Evolutionary conservation across 1,140 invertebrate species (phyloP), one percentile per base, ranked within the genome.

Genomic region (Lethrus apterus): DNA sequence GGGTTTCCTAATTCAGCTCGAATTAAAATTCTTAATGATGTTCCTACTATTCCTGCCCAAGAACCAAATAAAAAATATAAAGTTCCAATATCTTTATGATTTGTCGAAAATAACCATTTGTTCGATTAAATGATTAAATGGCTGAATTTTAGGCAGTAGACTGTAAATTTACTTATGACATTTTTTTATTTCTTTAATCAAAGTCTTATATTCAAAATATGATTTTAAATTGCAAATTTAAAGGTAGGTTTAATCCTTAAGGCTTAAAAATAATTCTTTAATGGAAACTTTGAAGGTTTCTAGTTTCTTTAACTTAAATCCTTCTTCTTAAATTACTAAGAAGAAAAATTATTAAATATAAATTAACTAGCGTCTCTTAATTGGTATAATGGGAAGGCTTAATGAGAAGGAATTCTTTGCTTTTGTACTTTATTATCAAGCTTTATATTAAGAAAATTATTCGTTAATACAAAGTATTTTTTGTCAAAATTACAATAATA

Each of bases 1-100:
- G 76, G 73, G 4, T 64, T 70, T 15, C 72, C 71, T 70, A 85
- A 68, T 73, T 85, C 79, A 54, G 74, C 62, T 49, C 80, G 80
- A 72, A 85, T 83, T 57, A 83, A 31, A 56, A 81, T 54, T 57
- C 77, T 81, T 65, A 82, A 54, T 4, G 72, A 71, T 20, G 73
- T 72, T 38, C 81, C 81, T 15, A 83, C 55, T 71, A 84, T 73
- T 54, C 76, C 78, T 21, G 78, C 50, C 71, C 78, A 82, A 52
- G 76, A 68, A 11, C 79, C 78, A 66, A 84, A 83, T 57, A 83
- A 71, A 66, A 85, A 81, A 71, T 85, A 85, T 69, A 84, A 64
- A 31, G 76, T 81, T 56, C 79, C 80, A 76, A 85, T 84, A 75
- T 84, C 75, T 71, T 83, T 84, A 70, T 84, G 81, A 70, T 84